Evolutionary conservation across 2,797 vertebrate genomes (phyloP).

Genomic region (Tolypeutes matacus): DNA sequence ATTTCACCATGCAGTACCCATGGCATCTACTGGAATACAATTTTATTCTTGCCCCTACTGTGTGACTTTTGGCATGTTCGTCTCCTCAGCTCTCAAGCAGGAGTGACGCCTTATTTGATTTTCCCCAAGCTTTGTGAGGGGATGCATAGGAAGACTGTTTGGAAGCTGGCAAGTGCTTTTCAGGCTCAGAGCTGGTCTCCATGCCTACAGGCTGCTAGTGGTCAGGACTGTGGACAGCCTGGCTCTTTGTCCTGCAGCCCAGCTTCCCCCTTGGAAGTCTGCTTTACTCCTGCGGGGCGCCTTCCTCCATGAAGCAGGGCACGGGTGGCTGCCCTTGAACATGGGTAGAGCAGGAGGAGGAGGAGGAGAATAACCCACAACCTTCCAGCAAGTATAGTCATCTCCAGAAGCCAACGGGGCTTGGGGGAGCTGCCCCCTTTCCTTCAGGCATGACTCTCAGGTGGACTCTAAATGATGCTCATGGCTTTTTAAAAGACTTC

Average conservation of each 20-base stretch:
- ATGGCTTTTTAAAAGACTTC: constrained; percentile 73
- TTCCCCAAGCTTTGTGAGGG: background rate
- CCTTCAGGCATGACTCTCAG: background rate
- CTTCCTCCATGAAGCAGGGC: background rate
- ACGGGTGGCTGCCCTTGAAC: background rate
- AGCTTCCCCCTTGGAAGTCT: too few species aligned
- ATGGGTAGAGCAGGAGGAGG: background rate
- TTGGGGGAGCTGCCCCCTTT: background rate
- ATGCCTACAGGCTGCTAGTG: too few species aligned
- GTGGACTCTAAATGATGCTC: constrained; percentile 33
- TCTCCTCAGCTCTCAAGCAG: background rate
- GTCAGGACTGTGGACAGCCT: background rate
- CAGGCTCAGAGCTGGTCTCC: background rate
- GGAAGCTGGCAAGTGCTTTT: background rate
- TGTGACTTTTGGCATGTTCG: background rate
- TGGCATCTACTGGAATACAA: background rate
- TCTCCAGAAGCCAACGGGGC: background rate
- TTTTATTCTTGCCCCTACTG: background rate
- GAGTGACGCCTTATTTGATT: background rate
- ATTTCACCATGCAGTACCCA: background rate
- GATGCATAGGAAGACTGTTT: background rate
- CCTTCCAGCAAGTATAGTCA: background rate
- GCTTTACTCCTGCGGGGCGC: too few species aligned
- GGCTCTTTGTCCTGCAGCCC: too few species aligned
- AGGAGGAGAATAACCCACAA: background rate